Evolutionary conservation across 2,888 invertebrate genomes (phyloP).

Genomic region (Xylota sylvarum): DNA sequence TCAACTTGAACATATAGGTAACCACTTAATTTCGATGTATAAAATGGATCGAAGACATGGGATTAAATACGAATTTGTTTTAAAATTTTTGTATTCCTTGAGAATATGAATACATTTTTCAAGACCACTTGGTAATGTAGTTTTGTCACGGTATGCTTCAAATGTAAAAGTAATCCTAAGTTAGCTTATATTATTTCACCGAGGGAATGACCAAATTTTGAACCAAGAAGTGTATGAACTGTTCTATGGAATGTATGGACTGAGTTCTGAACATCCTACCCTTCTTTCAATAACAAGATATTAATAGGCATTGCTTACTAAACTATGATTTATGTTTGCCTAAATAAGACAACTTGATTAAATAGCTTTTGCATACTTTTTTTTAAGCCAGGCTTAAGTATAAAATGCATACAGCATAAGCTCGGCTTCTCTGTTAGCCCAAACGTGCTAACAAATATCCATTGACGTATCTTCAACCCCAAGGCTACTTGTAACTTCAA

Average conservation of each 20-base stretch:
- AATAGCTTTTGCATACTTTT: background rate
- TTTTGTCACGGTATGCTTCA: background rate
- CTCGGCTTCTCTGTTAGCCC: too few relatives aligned
- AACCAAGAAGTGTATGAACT: too few relatives aligned
- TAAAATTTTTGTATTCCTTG: background rate
- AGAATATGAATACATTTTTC: background rate
- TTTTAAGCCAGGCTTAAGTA: background rate
- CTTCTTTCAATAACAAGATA: too few relatives aligned
- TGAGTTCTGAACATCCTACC: too few relatives aligned
- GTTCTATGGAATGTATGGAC: too few relatives aligned
- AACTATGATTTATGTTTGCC: constrained; percentile 7
- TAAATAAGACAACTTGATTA: background rate
- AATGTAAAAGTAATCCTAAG: too few relatives aligned
- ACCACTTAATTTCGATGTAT: constrained; percentile 22
- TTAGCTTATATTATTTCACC: too few relatives aligned
- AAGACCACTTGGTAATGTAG: background rate
- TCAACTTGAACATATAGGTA: background rate
- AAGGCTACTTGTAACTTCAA: constrained; percentile 3
- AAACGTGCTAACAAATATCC: too few relatives aligned
- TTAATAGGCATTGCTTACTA: too few relatives aligned
- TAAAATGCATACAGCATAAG: background rate
- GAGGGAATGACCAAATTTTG: too few relatives aligned
- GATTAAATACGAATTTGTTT: background rate
- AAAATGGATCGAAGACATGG: background rate
- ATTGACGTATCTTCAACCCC: background rate